Conservation (phyloP, 2,888 invertebrate species). For the Noctua pronuba region DNA sequence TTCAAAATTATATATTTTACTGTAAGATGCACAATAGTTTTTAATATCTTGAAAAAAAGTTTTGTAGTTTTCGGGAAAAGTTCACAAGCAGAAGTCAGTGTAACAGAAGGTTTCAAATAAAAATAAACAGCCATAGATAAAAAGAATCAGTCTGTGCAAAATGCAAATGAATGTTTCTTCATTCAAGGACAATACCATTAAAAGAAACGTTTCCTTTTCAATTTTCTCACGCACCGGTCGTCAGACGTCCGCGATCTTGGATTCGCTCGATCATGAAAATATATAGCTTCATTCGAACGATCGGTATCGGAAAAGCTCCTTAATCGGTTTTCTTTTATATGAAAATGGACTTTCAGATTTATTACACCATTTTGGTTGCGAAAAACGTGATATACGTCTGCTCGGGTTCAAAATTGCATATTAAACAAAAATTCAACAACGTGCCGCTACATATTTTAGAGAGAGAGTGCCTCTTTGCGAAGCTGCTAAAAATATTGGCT, state of each 20-base stretch:
- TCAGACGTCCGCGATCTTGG: slow-evolving; percentile 88
- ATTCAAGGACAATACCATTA: slow-evolving; percentile 81
- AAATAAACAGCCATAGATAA: slow-evolving; percentile 21
- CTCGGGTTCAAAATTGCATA: slow-evolving; percentile 84
- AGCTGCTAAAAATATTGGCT: slow-evolving; percentile 83
- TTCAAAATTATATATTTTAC: too few relatives aligned
- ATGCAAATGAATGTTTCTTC: slow-evolving; percentile 55
- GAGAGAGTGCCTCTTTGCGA: slow-evolving; percentile 73
- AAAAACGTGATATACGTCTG: slow-evolving; percentile 85
- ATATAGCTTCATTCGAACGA: slow-evolving; percentile 89
- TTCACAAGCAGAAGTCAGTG: background rate
- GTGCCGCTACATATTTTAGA: slow-evolving; percentile 84
- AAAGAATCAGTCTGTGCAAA: slow-evolving; percentile 22
- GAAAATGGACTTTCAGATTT: slow-evolving; percentile 90
- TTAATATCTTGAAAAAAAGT: too few relatives aligned
- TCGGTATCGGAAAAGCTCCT: slow-evolving; percentile 89
- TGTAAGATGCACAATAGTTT: too few relatives aligned
- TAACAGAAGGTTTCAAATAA: slow-evolving; percentile 7
- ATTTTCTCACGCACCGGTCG: slow-evolving; percentile 88
- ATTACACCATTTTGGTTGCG: slow-evolving; percentile 87
- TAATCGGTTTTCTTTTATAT: slow-evolving; percentile 90
- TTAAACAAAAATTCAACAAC: slow-evolving; percentile 86
- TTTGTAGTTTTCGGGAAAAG: background rate
- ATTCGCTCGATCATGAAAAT: slow-evolving; percentile 90
- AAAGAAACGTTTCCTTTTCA: slow-evolving; percentile 86